Evolutionary conservation across 2,797 vertebrate species (phyloP).

Genomic region (Girardinus metallicus): DNA sequence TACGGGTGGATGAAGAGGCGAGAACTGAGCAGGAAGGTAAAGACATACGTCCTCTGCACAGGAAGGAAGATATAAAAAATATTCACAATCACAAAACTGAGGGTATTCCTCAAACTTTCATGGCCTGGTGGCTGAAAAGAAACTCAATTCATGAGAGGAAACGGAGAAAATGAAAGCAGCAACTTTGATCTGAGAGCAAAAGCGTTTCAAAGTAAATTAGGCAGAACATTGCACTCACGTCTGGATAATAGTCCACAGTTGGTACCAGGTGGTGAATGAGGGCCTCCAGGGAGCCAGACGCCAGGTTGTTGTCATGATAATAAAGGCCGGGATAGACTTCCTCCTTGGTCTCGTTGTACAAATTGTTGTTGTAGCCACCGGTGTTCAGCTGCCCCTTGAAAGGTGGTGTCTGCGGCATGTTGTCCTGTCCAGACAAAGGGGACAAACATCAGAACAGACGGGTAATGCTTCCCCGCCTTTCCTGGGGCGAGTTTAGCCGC

Average conservation of each 20-base stretch:
- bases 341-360: constrained; percentile 87
- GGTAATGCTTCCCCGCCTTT: neutral
- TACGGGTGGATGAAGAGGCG: constrained; percentile 91
- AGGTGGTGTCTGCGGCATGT: constrained; percentile 93
- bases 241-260: constrained; percentile 91
- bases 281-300: constrained; percentile 93
- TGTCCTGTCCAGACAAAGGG: constrained; percentile 77
- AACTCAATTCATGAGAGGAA: neutral
- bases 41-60: constrained; percentile 91
- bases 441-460: constrained; percentile 19
- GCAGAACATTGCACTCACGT: constrained; percentile 81
- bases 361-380: constrained; percentile 87
- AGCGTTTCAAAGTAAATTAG: neutral
- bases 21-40: constrained; percentile 95
- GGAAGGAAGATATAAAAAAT: neutral
- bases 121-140: neutral
- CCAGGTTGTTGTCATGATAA: constrained; percentile 92
- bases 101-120: neutral
- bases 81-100: neutral
- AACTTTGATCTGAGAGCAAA: constrained; percentile 20
- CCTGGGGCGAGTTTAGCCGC: neutral
- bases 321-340: constrained; percentile 85
- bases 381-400: constrained; percentile 89
- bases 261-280: constrained; percentile 94
- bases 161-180: constrained; percentile 9